phyloP scores from a whole-genome alignment of 1,140 invertebrate genomes.

The Nixonia krombeini region DNA sequence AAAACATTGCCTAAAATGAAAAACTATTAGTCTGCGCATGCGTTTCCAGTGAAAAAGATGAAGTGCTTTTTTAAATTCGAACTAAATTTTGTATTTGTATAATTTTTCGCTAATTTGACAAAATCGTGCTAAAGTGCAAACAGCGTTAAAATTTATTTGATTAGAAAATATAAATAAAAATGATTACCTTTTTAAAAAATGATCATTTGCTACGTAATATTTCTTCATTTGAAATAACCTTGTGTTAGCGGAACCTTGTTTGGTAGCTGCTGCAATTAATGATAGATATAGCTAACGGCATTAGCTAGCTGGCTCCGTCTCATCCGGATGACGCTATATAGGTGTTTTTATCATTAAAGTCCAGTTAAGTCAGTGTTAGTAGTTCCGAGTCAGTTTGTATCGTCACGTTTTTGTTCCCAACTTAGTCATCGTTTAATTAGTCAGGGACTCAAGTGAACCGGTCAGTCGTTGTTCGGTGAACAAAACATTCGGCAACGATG shows the following conservation, averaged over 20 bases:
- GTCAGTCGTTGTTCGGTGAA: constrained; percentile 24
- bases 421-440: constrained; percentile 37
- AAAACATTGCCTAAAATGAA: too few relatives aligned
- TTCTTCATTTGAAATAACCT: too few relatives aligned
- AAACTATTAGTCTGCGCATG: too few relatives aligned
- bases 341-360: constrained; percentile 49
- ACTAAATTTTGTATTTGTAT: too few relatives aligned
- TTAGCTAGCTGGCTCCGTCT: constrained; percentile 14
- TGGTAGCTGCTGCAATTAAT: background rate
- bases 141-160: too few relatives aligned
- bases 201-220: too few relatives aligned
- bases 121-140: too few relatives aligned
- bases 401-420: constrained; percentile 33
- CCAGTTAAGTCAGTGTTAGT: constrained; percentile 46
- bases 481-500: constrained; percentile 73
- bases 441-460: constrained; percentile 33
- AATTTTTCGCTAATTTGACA: too few relatives aligned
- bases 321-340: constrained; percentile 45
- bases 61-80: too few relatives aligned
- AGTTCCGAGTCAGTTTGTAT: constrained; percentile 33
- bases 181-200: too few relatives aligned
- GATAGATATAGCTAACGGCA: background rate
- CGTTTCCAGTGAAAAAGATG: too few relatives aligned
- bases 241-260: background rate
- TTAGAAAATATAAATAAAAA: too few relatives aligned